Base-by-base conservation (phyloP, 2,888 invertebrate genomes). In the Parnassius glacialis region DNA sequence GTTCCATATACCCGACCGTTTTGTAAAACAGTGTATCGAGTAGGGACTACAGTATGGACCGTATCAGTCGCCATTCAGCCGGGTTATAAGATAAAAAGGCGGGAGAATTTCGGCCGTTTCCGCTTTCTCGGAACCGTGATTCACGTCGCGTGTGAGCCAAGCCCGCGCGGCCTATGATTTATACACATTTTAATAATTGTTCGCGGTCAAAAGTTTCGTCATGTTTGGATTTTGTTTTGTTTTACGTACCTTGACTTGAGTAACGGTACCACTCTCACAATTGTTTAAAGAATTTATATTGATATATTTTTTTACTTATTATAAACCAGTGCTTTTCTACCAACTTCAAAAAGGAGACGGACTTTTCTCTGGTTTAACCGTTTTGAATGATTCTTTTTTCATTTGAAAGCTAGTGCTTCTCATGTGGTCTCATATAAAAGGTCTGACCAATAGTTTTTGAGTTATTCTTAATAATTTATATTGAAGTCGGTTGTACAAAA, bases 111-210 rank as follows among this genome's bases (percentile, higher is more conserved):
- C 78, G 76, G 85, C 81, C 80, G 87, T 88, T 89, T 90, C 89
- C 90, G 90, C 84, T 87, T 88, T 87, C 89, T 85, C 80, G 83
- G 87, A 87, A 87, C 81, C 70, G 83, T 89, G 90, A 90, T 83
- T 90, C 89, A 90, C 81, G 76, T 85, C 82, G 84, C 86, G 84
- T 85, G 84, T 79, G 80, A 81, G 81, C 72, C 69, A 11, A 42
- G 13, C 42, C 57, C 50, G 42, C 50, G 42, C 42, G 47, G 74
- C 75, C 81, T 84, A 87, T 85, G 87, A 89, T 86, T 88, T 87
- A 85, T 81, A 75, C 75, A 75, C 74, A 78, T 74, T 78, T 77
- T 79, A 74, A 74, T 74, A 56, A 56, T 63, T 56, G 63, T 63
- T 54, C 48, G 13, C 55, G 51, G 51, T 55, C 51, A 42, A 55